Percentiles rank a stretch among this genome's conserved stretches.
phyloP scores from a whole-genome alignment of 1,140 invertebrate genomes.

The Tetragnatha versicolor region DNA sequence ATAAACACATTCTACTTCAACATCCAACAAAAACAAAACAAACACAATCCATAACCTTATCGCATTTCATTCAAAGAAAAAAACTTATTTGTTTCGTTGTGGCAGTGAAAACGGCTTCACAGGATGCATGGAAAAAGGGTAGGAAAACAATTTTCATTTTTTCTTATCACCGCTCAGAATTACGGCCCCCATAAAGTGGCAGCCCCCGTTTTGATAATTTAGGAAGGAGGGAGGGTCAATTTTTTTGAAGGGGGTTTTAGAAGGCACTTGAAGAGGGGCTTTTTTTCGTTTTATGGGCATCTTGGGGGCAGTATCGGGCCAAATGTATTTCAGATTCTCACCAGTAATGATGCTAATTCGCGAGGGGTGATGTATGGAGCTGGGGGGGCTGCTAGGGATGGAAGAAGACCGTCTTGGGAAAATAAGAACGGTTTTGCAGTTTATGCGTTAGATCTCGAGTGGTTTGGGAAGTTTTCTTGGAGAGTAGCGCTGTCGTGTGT shows the following conservation, averaged over 20 bases:
- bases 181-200: background rate
- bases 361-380: background rate
- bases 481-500: too few relatives aligned
- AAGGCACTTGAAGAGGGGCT: background rate
- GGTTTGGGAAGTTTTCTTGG: too few relatives aligned
- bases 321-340: slow-evolving; percentile 14
- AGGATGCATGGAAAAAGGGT: background rate
- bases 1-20: too few relatives aligned
- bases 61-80: too few relatives aligned
- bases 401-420: background rate
- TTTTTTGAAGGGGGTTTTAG: background rate
- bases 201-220: slow-evolving; percentile 16
- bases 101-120: too few relatives aligned
- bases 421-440: too few relatives aligned
- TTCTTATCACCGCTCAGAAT: slow-evolving; percentile 7
- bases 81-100: too few relatives aligned
- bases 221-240: slow-evolving; percentile 1
- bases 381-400: background rate
- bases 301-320: slow-evolving; percentile 14
- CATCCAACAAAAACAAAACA: too few relatives aligned
- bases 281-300: slow-evolving; percentile 29
- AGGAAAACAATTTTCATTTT: slow-evolving; percentile 22
- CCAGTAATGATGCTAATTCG: slow-evolving; percentile 38
- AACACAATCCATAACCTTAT: too few relatives aligned
- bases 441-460: too few relatives aligned